Base-by-base conservation (phyloP, 2,113 vertebrate genomes). In the Platichthys stellatus region DNA sequence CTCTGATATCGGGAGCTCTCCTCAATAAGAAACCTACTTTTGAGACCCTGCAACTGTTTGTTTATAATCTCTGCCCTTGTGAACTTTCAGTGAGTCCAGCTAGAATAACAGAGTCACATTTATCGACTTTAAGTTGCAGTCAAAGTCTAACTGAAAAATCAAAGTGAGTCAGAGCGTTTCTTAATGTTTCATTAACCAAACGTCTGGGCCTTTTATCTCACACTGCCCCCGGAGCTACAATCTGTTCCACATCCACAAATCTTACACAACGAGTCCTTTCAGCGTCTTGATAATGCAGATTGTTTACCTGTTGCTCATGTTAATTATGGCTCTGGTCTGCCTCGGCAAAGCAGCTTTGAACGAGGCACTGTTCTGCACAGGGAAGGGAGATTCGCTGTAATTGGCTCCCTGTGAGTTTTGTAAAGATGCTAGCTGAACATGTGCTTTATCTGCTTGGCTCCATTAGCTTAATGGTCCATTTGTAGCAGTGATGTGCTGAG, bases 361-460 rank as follows among this genome's bases (percentile, higher is more conserved):
- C 9, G 75, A 82, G 62, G 47, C 6, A 2, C 45, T 26, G 63
- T 10, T 78, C 60, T 59, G 70, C 80, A 56, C 63, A 18, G 51
- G 63, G 59, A 63, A 35, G 65, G 5, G 60, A 62, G 83, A 76
- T 82, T 78, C 64, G 76, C 75, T 67, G 57, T 90, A 87, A 90
- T 88, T 89, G 86, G 78, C 89, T 91, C 81, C 76, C 64, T n/a
- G 72, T 68, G 85, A 81, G 81, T 86, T 86, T 67, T 74, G 77
- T 63, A 66, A 74, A 84, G 75, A 86, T 63, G 66, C 63, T 58
- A 75, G 79, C 76, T 64, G 75, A 88, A 81, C 81, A 77, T 87
- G 87, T 86, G 85, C 83, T 89, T 83, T 69, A 67, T 83, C 78
- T 59, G 69, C 71, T 82, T 47, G 72, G 31, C 73, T 71, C 84